Evolutionary conservation across 2,797 vertebrate genomes (phyloP).

Genomic region (Sebastes melanostomus): DNA sequence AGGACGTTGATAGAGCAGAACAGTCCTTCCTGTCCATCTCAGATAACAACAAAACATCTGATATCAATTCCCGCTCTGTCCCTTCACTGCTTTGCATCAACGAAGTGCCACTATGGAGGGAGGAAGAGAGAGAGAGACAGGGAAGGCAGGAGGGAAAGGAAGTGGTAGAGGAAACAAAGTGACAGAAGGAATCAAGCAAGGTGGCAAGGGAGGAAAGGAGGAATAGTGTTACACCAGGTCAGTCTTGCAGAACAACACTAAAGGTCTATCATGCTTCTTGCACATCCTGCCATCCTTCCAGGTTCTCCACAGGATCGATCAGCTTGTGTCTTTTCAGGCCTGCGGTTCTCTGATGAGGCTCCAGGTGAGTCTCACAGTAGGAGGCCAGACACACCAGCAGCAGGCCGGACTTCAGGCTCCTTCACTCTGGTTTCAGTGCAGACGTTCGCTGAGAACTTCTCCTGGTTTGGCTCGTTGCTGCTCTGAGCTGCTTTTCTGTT

Average conservation of each 20-base stretch:
- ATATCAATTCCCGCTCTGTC: conserved; percentile 39
- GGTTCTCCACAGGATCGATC: not conserved
- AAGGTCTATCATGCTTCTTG: not conserved
- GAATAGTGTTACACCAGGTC: not conserved
- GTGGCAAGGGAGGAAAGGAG: not conserved
- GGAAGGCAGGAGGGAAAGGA: not conserved
- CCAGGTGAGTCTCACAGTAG: not conserved
- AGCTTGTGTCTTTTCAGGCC: not conserved
- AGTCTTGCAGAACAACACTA: not conserved
- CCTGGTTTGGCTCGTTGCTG: not conserved
- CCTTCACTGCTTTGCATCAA: conserved; percentile 7
- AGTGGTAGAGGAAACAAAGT: not conserved
- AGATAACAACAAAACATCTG: conserved; percentile 55
- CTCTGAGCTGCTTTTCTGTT: too few relatives aligned
- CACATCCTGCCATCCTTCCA: not conserved
- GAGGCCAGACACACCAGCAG: not conserved
- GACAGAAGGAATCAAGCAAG: not conserved
- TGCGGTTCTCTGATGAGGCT: not conserved
- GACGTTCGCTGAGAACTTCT: not conserved
- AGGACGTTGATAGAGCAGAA: conserved; percentile 40
- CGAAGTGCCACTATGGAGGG: not conserved
- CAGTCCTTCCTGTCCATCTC: conserved; percentile 63
- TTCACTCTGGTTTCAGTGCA: not conserved
- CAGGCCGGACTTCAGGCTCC: not conserved
- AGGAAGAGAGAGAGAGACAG: too few relatives aligned